Evolutionary conservation across 2,113 vertebrate species (phyloP).

Genomic region (Hydrochoerus hydrochaeris): DNA sequence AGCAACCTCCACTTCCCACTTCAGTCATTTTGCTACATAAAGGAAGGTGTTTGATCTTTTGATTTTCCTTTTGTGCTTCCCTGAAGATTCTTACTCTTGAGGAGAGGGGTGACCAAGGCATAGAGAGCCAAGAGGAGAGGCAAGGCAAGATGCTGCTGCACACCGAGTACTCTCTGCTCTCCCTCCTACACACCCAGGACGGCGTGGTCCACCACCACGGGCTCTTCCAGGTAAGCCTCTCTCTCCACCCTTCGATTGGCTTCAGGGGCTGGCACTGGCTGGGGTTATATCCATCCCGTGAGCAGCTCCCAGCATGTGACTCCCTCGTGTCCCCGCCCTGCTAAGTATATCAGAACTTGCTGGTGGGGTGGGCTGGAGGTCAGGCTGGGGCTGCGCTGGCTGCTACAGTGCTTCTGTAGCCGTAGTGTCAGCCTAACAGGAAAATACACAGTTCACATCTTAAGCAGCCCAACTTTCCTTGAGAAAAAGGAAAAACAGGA

Average conservation of each 20-base stretch:
- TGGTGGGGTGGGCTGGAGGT: neutral
- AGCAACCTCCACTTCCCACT: neutral
- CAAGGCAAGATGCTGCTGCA: constrained; percentile 99
- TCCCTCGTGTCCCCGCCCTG: neutral
- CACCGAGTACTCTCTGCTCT: constrained; percentile 97
- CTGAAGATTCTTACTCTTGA: constrained; percentile 97
- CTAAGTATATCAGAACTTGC: neutral
- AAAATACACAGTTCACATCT: neutral
- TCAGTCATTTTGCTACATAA: neutral
- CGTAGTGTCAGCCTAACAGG: neutral
- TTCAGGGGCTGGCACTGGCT: neutral
- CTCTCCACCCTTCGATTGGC: neutral
- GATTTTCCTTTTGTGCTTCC: constrained; percentile 54
- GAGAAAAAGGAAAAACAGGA: constrained; percentile 53
- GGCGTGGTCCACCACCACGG: constrained; percentile 99
- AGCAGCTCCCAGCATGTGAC: neutral
- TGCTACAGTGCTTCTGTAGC: neutral
- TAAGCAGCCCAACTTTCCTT: neutral
- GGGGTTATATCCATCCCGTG: neutral
- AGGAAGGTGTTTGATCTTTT: constrained; percentile 53
- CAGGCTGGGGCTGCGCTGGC: neutral
- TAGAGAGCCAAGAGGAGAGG: constrained; percentile 97
- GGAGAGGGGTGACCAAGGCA: constrained; percentile 92
- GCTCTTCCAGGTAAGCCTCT: constrained; percentile 95
- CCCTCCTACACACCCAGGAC: constrained; percentile 97